Percentiles rank a stretch among this genome's conserved stretches.
phyloP scores from a whole-genome alignment of 2,113 vertebrate species.

The Porphyrio hochstetteri region DNA sequence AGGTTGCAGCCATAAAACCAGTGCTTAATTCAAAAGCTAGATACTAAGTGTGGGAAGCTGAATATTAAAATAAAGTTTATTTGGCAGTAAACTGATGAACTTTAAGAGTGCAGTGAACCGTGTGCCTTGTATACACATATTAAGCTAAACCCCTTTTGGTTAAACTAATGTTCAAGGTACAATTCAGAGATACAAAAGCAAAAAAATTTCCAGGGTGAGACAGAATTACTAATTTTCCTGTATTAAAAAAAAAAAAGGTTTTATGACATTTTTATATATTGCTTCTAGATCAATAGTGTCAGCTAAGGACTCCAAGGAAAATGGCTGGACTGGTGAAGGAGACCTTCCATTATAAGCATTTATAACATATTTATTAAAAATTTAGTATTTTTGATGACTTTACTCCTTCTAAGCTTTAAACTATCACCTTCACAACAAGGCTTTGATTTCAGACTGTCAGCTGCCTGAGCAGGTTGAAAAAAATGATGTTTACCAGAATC shows the following conservation, averaged over 20 bases:
- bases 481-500: not conserved
- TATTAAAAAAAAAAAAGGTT: not conserved
- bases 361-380: not conserved
- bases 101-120: not conserved
- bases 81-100: conserved; percentile 51
- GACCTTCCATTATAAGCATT: not conserved
- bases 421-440: not conserved
- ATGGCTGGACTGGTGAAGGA: not conserved
- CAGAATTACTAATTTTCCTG: not conserved
- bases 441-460: not conserved
- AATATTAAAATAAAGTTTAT: conserved; percentile 42
- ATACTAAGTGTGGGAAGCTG: not conserved
- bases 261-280: not conserved
- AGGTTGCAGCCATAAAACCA: not conserved
- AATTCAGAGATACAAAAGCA: not conserved
- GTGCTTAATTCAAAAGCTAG: conserved; percentile 30
- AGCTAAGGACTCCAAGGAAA: not conserved
- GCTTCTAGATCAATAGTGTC: not conserved
- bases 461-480: not conserved
- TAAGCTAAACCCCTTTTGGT: not conserved
- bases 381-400: not conserved
- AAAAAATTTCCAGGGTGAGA: not conserved
- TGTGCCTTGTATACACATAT: not conserved
- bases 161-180: not conserved
- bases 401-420: not conserved